These are phyloP conservation scores for Euzophera pinguis DNA, from an alignment of 2,888 invertebrate species.

Conservation along the genomic window DNA sequence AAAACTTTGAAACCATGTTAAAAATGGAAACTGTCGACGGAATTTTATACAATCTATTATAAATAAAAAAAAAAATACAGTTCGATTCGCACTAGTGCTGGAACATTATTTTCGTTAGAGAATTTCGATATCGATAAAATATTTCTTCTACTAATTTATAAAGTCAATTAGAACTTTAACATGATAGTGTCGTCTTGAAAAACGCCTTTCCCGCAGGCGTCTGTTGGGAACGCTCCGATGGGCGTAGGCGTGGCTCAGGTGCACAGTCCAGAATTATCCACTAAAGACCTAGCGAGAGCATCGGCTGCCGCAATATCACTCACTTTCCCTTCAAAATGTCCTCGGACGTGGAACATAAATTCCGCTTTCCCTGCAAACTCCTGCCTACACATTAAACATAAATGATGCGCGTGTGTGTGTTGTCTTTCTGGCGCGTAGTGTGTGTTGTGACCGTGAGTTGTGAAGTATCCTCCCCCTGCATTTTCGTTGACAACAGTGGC, in stretches of 20 bases:
- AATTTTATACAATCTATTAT: too few species aligned
- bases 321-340: constrained; percentile 81
- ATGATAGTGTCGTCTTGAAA: constrained; percentile 71
- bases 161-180: constrained; percentile 58
- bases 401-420: constrained; percentile 72
- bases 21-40: too few species aligned
- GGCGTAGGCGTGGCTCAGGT: constrained; percentile 75
- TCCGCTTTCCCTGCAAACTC: constrained; percentile 84
- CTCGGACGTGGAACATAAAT: constrained; percentile 84
- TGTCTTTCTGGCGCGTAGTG: constrained; percentile 71
- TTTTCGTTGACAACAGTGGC: constrained; percentile 68
- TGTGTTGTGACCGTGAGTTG: constrained; percentile 69
- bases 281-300: constrained; percentile 71
- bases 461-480: constrained; percentile 59
- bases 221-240: constrained; percentile 58
- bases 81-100: not conserved
- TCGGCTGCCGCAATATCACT: constrained; percentile 75
- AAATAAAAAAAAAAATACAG: too few species aligned
- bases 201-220: constrained; percentile 62
- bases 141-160: not conserved
- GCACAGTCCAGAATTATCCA: constrained; percentile 77
- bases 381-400: constrained; percentile 83
- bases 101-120: too few species aligned
- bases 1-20: too few species aligned
- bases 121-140: not conserved